These are phyloP conservation scores for Drosophila ustulata DNA, from an alignment of 2,888 invertebrate genomes.

Conservation along the genomic window DNA sequence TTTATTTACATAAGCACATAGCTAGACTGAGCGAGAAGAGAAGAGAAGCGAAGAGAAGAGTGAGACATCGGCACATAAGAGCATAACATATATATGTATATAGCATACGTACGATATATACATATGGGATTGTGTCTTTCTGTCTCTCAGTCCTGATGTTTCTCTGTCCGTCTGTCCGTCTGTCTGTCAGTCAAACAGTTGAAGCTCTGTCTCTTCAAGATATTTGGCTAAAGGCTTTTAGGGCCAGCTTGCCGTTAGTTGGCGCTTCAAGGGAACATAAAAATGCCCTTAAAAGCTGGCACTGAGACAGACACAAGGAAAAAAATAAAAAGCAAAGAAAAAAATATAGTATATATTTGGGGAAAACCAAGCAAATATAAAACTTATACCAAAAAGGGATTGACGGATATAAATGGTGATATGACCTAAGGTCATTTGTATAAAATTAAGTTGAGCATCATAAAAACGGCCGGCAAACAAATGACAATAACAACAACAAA, in stretches of 20 bases:
- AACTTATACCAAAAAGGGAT: slow-evolving; percentile 80
- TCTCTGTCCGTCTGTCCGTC: slow-evolving; percentile 31
- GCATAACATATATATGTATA: slow-evolving; percentile 29
- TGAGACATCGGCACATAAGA: slow-evolving; percentile 12
- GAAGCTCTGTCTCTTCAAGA: slow-evolving; percentile 67
- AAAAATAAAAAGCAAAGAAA: slow-evolving; percentile 12
- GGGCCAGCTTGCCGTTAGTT: slow-evolving; percentile 76
- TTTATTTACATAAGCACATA: slow-evolving; percentile 74
- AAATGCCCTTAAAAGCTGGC: slow-evolving; percentile 78
- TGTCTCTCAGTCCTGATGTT: not conserved
- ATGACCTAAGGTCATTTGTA: slow-evolving; percentile 80
- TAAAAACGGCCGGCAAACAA: slow-evolving; percentile 64
- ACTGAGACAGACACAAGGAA: slow-evolving; percentile 44
- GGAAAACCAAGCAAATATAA: slow-evolving; percentile 74
- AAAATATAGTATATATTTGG: slow-evolving; percentile 5
- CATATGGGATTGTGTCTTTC: slow-evolving; percentile 25
- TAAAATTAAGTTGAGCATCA: slow-evolving; percentile 81
- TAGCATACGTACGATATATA: slow-evolving; percentile 18
- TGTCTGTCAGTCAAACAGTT: slow-evolving; percentile 37
- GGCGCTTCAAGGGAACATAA: slow-evolving; percentile 77
- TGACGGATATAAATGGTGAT: slow-evolving; percentile 81
- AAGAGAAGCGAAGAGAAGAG: not conserved
- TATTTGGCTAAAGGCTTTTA: slow-evolving; percentile 80
- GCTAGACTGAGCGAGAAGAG: not conserved
- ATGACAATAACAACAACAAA: slow-evolving; percentile 57